Percentiles rank a stretch among this genome's conserved stretches.
phyloP scores from a whole-genome alignment of 1,140 invertebrate species.

The Metaphire vulgaris region DNA sequence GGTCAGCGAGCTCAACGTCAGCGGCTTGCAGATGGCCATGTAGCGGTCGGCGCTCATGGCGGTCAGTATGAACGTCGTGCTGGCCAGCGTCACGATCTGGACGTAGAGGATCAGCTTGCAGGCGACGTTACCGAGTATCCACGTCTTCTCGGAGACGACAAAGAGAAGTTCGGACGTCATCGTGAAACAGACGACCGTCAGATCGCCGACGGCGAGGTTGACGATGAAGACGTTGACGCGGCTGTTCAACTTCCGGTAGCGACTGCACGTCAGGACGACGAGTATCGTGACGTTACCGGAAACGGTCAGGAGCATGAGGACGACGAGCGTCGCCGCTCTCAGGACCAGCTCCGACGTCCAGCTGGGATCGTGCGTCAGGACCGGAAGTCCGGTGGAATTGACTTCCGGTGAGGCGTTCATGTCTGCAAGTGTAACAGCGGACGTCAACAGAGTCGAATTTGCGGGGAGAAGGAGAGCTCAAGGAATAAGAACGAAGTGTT shows the following conservation, averaged over 20 bases:
- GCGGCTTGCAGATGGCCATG: slow-evolving; percentile 52
- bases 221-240: slow-evolving; percentile 55
- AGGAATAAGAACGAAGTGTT: too few relatives aligned
- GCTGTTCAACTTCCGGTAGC: slow-evolving; percentile 43
- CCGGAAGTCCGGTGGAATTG: too few relatives aligned
- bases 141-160: slow-evolving; percentile 51
- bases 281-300: slow-evolving; percentile 52
- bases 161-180: slow-evolving; percentile 54
- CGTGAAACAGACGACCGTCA: slow-evolving; percentile 52
- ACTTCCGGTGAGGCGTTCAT: slow-evolving; percentile 10
- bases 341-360: slow-evolving; percentile 53
- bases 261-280: slow-evolving; percentile 48
- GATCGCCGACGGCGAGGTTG: slow-evolving; percentile 53
- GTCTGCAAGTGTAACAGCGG: too few relatives aligned
- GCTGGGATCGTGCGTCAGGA: slow-evolving; percentile 32
- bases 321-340: slow-evolving; percentile 47
- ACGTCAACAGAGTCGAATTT: too few relatives aligned
- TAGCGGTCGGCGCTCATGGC: slow-evolving; percentile 53
- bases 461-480: too few relatives aligned
- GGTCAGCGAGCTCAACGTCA: slow-evolving; percentile 41
- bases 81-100: slow-evolving; percentile 52
- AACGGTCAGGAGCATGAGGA: slow-evolving; percentile 50
- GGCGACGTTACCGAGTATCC: slow-evolving; percentile 45
- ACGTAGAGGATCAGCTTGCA: slow-evolving; percentile 53
- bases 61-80: slow-evolving; percentile 53